Evolutionary conservation across 2,888 invertebrate genomes (phyloP).

Genomic region (Sceliomorpha sp.): DNA sequence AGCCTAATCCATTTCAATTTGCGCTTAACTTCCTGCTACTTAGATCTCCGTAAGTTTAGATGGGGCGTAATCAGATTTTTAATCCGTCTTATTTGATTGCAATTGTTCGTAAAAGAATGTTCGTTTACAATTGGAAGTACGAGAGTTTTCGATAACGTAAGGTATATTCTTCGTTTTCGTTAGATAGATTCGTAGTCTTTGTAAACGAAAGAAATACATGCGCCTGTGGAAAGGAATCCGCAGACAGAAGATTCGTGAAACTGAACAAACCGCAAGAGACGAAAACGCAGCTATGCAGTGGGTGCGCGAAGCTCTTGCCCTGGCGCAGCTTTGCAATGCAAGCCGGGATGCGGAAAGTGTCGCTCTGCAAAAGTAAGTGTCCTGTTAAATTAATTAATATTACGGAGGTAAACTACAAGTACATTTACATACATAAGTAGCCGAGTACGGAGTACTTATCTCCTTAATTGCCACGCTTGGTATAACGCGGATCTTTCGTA

Average conservation of each 20-base stretch:
- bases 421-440: slow-evolving; percentile 34
- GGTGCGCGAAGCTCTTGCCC: slow-evolving; percentile 69
- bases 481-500: slow-evolving; percentile 1
- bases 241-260: slow-evolving; percentile 56
- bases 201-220: slow-evolving; percentile 66
- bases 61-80: too few species aligned
- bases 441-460: slow-evolving; percentile 28
- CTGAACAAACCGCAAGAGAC: slow-evolving; percentile 63
- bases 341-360: slow-evolving; percentile 64
- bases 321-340: slow-evolving; percentile 64
- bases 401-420: slow-evolving; percentile 37
- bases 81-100: too few species aligned
- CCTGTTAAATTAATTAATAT: slow-evolving; percentile 47
- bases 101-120: too few species aligned
- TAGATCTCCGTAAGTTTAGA: too few species aligned
- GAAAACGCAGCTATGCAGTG: slow-evolving; percentile 64
- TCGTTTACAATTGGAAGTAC: too few species aligned
- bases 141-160: too few species aligned
- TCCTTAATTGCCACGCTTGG: slow-evolving; percentile 28
- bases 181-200: slow-evolving; percentile 69
- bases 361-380: slow-evolving; percentile 68
- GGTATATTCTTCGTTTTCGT: too few species aligned
- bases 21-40: too few species aligned
- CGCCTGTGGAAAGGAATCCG: slow-evolving; percentile 57
- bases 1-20: too few species aligned